phyloP scores from a whole-genome alignment of 2,113 vertebrate species.

The Pao palembangensis region DNA sequence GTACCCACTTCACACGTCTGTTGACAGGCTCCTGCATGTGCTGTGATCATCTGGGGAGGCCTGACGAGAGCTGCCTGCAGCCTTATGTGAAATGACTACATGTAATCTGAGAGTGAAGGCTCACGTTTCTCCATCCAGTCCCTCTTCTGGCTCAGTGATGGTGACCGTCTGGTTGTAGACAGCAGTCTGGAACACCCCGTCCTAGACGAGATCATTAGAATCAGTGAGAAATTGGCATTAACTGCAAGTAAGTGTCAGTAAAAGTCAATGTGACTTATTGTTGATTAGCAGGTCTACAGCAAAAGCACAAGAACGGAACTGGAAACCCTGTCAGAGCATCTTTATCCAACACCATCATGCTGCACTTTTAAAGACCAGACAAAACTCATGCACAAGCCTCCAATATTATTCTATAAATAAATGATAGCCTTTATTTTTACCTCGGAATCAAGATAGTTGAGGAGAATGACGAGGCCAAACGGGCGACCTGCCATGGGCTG shows the following conservation, averaged over 20 bases:
- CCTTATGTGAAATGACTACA: slow-evolving; percentile 1
- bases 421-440: slow-evolving; percentile 39
- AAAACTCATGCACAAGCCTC: neutral
- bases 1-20: slow-evolving; percentile 52
- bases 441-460: slow-evolving; percentile 72
- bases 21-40: slow-evolving; percentile 31
- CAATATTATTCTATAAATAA: neutral
- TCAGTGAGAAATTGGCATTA: neutral
- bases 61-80: slow-evolving; percentile 18
- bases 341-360: neutral
- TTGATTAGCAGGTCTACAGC: neutral
- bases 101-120: neutral
- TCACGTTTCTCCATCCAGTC: slow-evolving; percentile 79
- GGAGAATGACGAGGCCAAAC: slow-evolving; percentile 75
- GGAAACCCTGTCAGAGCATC: neutral
- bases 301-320: neutral
- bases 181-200: slow-evolving; percentile 68
- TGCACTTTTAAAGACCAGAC: neutral
- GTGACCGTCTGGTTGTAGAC: slow-evolving; percentile 80
- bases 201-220: slow-evolving; percentile 44
- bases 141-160: slow-evolving; percentile 73
- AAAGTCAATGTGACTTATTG: neutral
- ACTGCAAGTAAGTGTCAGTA: neutral
- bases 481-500: slow-evolving; percentile 77
- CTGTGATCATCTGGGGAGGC: slow-evolving; percentile 10